Evolutionary conservation across 2,888 invertebrate genomes (phyloP).

Genomic region (Amiota communis): DNA sequence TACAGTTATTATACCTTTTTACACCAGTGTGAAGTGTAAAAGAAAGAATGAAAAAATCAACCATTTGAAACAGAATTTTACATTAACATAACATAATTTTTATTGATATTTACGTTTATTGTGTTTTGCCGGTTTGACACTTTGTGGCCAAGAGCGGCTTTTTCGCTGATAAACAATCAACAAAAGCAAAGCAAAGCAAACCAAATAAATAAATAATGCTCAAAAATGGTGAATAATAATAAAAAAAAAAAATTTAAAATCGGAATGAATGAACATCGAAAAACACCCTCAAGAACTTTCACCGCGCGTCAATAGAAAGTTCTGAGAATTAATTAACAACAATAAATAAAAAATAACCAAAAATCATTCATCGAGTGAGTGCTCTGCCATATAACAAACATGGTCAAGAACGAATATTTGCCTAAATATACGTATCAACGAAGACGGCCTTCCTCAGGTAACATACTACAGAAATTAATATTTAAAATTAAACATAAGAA

Average conservation of each 20-base stretch:
- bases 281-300: slow-evolving; percentile 51
- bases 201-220: slow-evolving; percentile 8
- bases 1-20: neutral
- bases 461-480: slow-evolving; percentile 51
- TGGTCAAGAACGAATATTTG: slow-evolving; percentile 19
- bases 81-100: slow-evolving; percentile 10
- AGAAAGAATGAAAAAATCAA: neutral
- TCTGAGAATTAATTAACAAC: slow-evolving; percentile 55
- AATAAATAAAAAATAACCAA: slow-evolving; percentile 26
- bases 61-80: neutral
- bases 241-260: slow-evolving; percentile 37
- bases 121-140: neutral
- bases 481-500: slow-evolving; percentile 62
- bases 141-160: neutral
- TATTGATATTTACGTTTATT: neutral
- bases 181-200: slow-evolving; percentile 2
- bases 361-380: neutral
- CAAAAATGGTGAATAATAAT: neutral
- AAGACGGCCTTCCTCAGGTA: slow-evolving; percentile 27
- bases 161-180: slow-evolving; percentile 8
- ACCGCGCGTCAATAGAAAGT: slow-evolving; percentile 61
- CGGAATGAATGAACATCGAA: slow-evolving; percentile 32
- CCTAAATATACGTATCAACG: neutral
- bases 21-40: neutral
- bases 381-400: neutral